Base-by-base conservation (phyloP, 2,113 vertebrate genomes). In the Cinclus mexicanus region DNA sequence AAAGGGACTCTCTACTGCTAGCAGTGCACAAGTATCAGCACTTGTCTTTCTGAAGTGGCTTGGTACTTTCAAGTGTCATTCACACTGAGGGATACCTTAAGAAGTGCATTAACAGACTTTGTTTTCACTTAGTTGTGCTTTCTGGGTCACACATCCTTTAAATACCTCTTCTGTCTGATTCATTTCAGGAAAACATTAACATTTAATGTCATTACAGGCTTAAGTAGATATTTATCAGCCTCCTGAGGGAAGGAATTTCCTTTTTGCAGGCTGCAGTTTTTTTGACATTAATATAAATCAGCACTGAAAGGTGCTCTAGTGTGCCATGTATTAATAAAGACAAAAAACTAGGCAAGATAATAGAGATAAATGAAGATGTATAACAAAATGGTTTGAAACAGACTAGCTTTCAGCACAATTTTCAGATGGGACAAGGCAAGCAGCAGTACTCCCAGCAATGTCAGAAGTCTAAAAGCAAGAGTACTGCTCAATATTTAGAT, bases 191-290 rank as follows among this genome's bases (percentile, higher is more conserved):
- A 95, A 95, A 91, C 69, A 70, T 89, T 94, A 90, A 92, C 61
- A 39, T 87, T 78, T 89, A 96, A 53, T 93, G 81, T 49, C 89
- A 63, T 92, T 86, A 83, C 26, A 81, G 39, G 47, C 81, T 63
- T 81, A 87, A 91, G 60, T 10, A 87, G 87, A 59, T 87, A 91
- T 96, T 89, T 91, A 87, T 96, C 87, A 94, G 81, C 68, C 71
- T 77, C 81, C 61, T 59, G 55, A 89, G 42, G 42, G 35, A 89
- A 44, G 35, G 81, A 84, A 70, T 91, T 93, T 87, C 84, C 60
- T 89, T 83, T 87, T 53, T 69, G 17, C 64, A 77, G 83, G 76
- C 87, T 3, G 1, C 64, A 50, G 18, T 92, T 94, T 92, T 89
- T 59, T 19, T 91, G 77, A 63, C 47, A 67, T 77, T 59, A 67